Base-by-base conservation (phyloP, 2,888 invertebrate species). In the Neoitamus cyanurus region DNA sequence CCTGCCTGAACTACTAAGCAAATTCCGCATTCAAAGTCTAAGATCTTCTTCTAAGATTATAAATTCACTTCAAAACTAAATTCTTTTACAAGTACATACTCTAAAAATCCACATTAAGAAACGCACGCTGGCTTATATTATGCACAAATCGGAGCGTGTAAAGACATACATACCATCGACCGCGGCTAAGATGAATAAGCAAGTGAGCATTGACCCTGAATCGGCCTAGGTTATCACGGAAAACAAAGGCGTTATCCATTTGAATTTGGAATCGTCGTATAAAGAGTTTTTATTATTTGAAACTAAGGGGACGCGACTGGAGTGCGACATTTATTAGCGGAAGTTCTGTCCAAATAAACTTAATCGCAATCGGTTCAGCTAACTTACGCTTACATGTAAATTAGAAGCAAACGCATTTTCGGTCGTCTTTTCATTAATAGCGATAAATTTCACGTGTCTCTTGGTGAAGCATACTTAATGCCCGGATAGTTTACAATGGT, bases 131-230 rank as follows among this genome's bases (percentile, higher is more conserved):
- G n/a, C 58, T 58, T 25, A 25, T 42, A 20, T 20, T 58, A 58
- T 58, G 58, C 58, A 58, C 58, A 58, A 20, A 20, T 58, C 9
- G 58, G 58, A 58, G 58, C 25, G 20, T 11, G 25, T 58, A 58
- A 58, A 20, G 6, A 25, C n/a, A n/a, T n/a, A 6, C 58, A 20
- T 20, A 20, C 25, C 58, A 25, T 20, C 3, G 48, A n/a, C 6
- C 1, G 48, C 48, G 48, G 48, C 9, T 48, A 6, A 58, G 58
- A 58, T 20, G 58, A 58, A 58, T 58, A 58, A 73, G 36, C 20
- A 11, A n/a, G 31, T 72, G 72, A 73, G 37, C 73, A 73, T 73
- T 73, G 73, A 73, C 73, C 73, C 73, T 37, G 37, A 31, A n/a
- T 73, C 34, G 73, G 34, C 73, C 73, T 73, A 25, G 37, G 36